Percentiles rank a stretch among this genome's conserved stretches.
These are phyloP conservation scores for Phyllotreta striolata DNA, from an alignment of 2,888 invertebrate species.

Conservation along the genomic window DNA sequence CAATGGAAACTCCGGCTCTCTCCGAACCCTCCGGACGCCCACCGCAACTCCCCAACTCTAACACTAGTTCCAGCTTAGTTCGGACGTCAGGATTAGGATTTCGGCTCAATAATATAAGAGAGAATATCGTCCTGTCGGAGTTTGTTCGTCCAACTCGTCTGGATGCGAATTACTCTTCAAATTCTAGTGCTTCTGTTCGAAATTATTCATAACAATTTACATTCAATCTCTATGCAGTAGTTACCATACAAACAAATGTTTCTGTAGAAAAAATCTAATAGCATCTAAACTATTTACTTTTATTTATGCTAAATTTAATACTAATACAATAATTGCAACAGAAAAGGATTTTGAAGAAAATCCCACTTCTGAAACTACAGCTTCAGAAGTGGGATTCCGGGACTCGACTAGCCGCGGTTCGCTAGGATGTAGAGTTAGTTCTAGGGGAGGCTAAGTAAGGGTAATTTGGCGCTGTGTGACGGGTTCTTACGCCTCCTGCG, in stretches of 20 bases:
- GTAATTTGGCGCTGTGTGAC: constrained; percentile 49
- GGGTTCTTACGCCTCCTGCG: constrained; percentile 33
- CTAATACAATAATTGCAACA: neutral
- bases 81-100: constrained; percentile 51
- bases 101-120: constrained; percentile 50
- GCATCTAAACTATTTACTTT: too few relatives aligned
- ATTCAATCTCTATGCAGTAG: constrained; percentile 1
- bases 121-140: constrained; percentile 40
- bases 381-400: too few relatives aligned
- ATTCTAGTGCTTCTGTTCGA: constrained; percentile 25
- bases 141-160: constrained; percentile 32
- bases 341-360: neutral
- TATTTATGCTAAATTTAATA: too few relatives aligned
- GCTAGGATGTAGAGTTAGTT: constrained; percentile 35
- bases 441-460: constrained; percentile 31
- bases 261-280: too few relatives aligned
- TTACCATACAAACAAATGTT: neutral
- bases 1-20: constrained; percentile 53
- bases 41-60: constrained; percentile 41
- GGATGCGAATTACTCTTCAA: constrained; percentile 35
- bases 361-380: neutral
- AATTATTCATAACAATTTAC: neutral
- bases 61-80: constrained; percentile 54
- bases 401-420: constrained; percentile 1
- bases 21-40: constrained; percentile 36